Conservation (phyloP, 2,888 invertebrate genomes). For the Drosophila recens region DNA sequence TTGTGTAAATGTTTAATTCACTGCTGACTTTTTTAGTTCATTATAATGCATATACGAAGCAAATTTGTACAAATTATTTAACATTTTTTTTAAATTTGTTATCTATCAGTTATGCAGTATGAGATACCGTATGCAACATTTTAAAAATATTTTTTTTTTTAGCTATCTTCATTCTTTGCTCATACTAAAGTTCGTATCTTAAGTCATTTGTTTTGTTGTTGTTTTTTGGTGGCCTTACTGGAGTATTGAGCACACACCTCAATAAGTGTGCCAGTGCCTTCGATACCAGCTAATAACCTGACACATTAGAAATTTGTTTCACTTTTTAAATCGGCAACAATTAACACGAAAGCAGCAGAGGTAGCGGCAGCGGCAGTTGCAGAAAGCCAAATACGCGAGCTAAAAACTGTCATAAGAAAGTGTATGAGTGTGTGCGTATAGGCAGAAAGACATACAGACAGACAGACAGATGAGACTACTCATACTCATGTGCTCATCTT, state of each 20-base stretch:
- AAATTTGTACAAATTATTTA: neutral
- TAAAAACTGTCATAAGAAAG: constrained; percentile 77
- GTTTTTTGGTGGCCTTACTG: constrained; percentile 3
- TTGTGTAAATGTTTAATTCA: too few relatives aligned
- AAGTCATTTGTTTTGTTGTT: constrained; percentile 33
- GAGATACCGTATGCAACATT: neutral
- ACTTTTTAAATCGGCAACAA: constrained; percentile 76
- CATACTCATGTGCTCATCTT: constrained; percentile 58
- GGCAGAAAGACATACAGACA: constrained; percentile 22
- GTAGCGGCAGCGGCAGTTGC: constrained; percentile 10
- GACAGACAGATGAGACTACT: constrained; percentile 36
- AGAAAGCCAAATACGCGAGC: constrained; percentile 26
- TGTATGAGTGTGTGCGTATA: constrained; percentile 29
- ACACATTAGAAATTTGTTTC: constrained; percentile 77
- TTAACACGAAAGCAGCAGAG: constrained; percentile 62
- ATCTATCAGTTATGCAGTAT: neutral
- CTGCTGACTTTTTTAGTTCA: neutral
- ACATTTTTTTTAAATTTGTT: too few relatives aligned
- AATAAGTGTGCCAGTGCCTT: constrained; percentile 51
- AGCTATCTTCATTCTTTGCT: neutral
- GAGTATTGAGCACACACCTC: constrained; percentile 46
- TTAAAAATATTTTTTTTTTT: too few relatives aligned
- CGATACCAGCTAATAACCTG: constrained; percentile 71
- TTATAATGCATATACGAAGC: neutral
- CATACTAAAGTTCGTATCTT: constrained; percentile 24